A percentile compares a stretch with the other conserved stretches of the same genome.
Evolutionary conservation across 2,797 vertebrate species (phyloP).

Genomic region (Okamejei kenojei): DNA sequence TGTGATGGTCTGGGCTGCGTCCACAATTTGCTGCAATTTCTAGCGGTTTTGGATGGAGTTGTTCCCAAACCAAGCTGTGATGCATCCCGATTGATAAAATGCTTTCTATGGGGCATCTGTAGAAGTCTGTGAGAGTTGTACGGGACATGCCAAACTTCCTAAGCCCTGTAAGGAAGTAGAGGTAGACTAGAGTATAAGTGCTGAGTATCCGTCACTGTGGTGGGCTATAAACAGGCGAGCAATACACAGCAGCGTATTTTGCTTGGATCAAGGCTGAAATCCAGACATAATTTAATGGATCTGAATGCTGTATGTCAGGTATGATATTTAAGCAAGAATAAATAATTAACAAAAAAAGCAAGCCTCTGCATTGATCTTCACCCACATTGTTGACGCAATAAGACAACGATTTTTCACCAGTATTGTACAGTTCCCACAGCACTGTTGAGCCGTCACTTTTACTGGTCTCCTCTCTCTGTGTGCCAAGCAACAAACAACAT

Average conservation of each 20-base stretch:
- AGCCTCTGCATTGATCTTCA: not conserved
- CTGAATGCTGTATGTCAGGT: not conserved
- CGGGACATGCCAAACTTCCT: too few relatives aligned
- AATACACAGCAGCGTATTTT: not conserved
- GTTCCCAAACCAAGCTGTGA: too few relatives aligned
- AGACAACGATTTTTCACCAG: not conserved
- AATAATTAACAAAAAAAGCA: not conserved
- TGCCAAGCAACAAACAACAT: not conserved
- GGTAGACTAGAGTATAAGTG: too few relatives aligned
- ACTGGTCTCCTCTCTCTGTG: not conserved
- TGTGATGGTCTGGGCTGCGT: too few relatives aligned
- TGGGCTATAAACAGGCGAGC: not conserved
- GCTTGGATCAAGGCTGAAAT: not conserved
- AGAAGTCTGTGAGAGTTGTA: too few relatives aligned
- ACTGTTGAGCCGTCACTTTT: not conserved
- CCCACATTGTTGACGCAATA: not conserved
- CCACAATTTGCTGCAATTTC: too few relatives aligned
- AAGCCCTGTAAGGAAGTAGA: too few relatives aligned
- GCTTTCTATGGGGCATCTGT: too few relatives aligned
- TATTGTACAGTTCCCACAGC: not conserved
- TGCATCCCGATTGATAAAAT: too few relatives aligned
- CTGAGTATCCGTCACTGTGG: not conserved
- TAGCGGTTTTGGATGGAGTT: too few relatives aligned
- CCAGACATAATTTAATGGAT: not conserved
- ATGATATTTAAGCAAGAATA: not conserved